Evolutionary conservation across 2,888 invertebrate species (phyloP), one percentile per base, ranked within the genome.

Genomic region (Ephialtes manifestator): DNA sequence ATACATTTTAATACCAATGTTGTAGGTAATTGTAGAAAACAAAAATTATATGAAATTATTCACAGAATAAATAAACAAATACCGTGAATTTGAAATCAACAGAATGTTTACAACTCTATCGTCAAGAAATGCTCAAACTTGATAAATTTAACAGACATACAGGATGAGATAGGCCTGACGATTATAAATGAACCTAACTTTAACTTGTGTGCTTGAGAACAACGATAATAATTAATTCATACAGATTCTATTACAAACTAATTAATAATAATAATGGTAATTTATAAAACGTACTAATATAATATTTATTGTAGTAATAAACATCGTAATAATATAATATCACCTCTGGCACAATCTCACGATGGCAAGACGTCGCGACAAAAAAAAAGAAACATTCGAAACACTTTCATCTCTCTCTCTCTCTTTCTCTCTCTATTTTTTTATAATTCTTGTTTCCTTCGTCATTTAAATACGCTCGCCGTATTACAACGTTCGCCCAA

Each of bases 281-380:
- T 92, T 93, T 94, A 94, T 93, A 94, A 94, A 94, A 94, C 93
- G 93, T 94, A 94, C 93, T 94, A 93, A 94, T 93, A 94, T 94
- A 94, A 93, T 94, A 93, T 94, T 94, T 94, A 94, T 94, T 94
- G 93, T 93, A 92, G 92, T 90, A 93, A 93, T 94, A 92, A 94
- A 94, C 93, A 93, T 93, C 90, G 91, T 93, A 94, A 93, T 93
- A 93, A 92, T 93, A 94, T 94, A 94, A 94, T 94, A 94, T 94
- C 94, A 94, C 94, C 93, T 94, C 94, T 94, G 93, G 93, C 94
- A 94, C 93, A 94, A 94, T 94, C 94, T 94, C 94, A 94, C 93
- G 93, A 93, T 94, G 94, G 94, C 94, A 94, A 94, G 93, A 94
- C 90, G 92, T 94, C 92, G 93, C 93, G 93, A 91, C 91, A 90